phyloP scores from a whole-genome alignment of 2,888 invertebrate genomes.

The Ennomos fuscantarius region DNA sequence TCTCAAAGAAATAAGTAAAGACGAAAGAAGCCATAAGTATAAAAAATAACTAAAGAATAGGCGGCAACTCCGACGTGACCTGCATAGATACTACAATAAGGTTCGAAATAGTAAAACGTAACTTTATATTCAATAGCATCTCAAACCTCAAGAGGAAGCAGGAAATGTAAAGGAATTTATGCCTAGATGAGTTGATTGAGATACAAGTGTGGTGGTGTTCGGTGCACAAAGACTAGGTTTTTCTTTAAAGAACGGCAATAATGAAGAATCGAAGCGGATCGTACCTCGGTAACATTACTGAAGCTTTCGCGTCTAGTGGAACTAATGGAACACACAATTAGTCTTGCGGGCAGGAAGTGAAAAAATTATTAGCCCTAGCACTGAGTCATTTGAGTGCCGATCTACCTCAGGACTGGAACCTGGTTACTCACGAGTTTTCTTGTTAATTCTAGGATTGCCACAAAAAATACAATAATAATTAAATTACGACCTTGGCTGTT shows the following conservation, averaged over 20 bases:
- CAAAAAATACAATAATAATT: conserved; percentile 30
- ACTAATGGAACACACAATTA: conserved; percentile 76
- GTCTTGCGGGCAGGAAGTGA: conserved; percentile 70
- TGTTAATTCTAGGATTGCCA: conserved; percentile 35
- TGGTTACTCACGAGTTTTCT: conserved; percentile 57
- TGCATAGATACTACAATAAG: conserved; percentile 13
- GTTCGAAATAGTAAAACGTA: conserved; percentile 18
- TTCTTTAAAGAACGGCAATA: conserved; percentile 47
- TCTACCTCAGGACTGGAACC: conserved; percentile 54
- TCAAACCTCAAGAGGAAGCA: conserved; percentile 49
- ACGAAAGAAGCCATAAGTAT: conserved; percentile 18
- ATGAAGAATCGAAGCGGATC: conserved; percentile 54
- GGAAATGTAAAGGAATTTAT: conserved; percentile 41
- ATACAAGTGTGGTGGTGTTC: conserved; percentile 17
- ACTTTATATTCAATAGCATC: conserved; percentile 36
- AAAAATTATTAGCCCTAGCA: conserved; percentile 66
- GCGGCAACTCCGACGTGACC: conserved; percentile 28
- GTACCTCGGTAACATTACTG: conserved; percentile 53
- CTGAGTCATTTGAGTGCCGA: conserved; percentile 66
- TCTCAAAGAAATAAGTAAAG: conserved; percentile 43
- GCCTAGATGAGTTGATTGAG: conserved; percentile 6
- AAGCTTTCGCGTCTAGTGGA: conserved; percentile 69
- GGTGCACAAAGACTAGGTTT: conserved; percentile 16
- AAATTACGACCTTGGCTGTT: conserved; percentile 37
- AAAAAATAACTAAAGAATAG: conserved; percentile 29